Evolutionary conservation across 2,888 invertebrate species (phyloP).

Genomic region (Panzeria rudis): DNA sequence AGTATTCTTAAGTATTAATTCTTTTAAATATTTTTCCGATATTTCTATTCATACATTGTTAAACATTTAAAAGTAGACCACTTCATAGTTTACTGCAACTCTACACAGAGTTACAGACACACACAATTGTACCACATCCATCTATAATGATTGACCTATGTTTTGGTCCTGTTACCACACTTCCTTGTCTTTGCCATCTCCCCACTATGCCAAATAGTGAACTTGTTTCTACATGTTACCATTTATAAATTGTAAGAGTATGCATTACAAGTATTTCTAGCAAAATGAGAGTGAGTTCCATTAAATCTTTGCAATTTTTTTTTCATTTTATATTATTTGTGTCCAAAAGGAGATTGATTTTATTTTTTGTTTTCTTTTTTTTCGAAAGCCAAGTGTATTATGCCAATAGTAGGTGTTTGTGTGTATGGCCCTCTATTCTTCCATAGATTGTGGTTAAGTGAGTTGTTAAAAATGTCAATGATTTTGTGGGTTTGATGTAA

Average conservation of each 20-base stretch:
- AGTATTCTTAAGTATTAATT: conserved; percentile 8
- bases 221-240: conserved; percentile 41
- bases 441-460: conserved; percentile 77
- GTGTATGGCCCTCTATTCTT: not conserved
- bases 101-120: not conserved
- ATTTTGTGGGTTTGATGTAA: conserved; percentile 73
- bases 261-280: conserved; percentile 46
- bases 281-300: conserved; percentile 70
- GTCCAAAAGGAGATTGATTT: conserved; percentile 67
- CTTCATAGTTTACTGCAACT: conserved; percentile 39
- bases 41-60: conserved; percentile 30
- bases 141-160: conserved; percentile 66
- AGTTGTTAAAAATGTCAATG: conserved; percentile 79
- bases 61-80: conserved; percentile 66
- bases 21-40: not conserved
- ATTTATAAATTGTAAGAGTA: conserved; percentile 13
- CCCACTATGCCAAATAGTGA: not conserved
- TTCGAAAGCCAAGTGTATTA: not conserved
- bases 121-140: conserved; percentile 22
- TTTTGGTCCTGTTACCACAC: conserved; percentile 34
- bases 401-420: not conserved
- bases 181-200: not conserved
- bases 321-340: conserved; percentile 29
- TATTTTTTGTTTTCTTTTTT: not conserved
- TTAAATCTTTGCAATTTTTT: conserved; percentile 48